A percentile compares a stretch with the other conserved stretches of the same genome.
These are phyloP conservation scores for Mechanitis mazaeus DNA, from an alignment of 2,888 invertebrate species.

Conservation along the genomic window DNA sequence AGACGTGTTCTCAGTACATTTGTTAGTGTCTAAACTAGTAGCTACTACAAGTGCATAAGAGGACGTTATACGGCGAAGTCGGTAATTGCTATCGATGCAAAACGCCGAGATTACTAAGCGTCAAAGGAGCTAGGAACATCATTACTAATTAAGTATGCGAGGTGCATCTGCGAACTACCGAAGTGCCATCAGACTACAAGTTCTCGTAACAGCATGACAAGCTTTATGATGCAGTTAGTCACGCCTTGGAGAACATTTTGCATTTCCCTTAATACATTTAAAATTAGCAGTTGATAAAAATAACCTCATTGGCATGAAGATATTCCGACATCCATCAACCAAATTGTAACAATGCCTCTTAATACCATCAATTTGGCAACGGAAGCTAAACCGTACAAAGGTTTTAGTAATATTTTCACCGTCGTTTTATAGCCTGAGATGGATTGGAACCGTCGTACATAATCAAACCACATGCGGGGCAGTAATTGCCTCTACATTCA, in stretches of 20 bases:
- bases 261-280: conserved; percentile 12
- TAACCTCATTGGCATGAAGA: conserved; percentile 33
- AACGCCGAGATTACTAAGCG: conserved; percentile 44
- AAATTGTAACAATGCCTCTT: conserved; percentile 60
- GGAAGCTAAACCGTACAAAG: conserved; percentile 67
- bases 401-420: conserved; percentile 68
- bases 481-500: conserved; percentile 76
- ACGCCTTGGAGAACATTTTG: conserved; percentile 22
- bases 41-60: conserved; percentile 28
- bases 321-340: conserved; percentile 33
- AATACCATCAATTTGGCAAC: conserved; percentile 71
- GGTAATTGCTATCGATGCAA: conserved; percentile 43
- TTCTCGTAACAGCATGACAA: conserved; percentile 34
- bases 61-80: conserved; percentile 29
- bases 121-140: conserved; percentile 57
- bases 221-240: conserved; percentile 27
- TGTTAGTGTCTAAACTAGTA: conserved; percentile 32
- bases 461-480: conserved; percentile 76
- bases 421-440: conserved; percentile 60
- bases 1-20: conserved; percentile 53
- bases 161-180: conserved; percentile 34
- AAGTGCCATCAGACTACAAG: conserved; percentile 38
- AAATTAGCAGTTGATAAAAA: neutral
- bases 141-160: conserved; percentile 55
- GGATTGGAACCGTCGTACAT: conserved; percentile 67